Evolutionary conservation across 2,888 invertebrate species (phyloP).

Genomic region (Yponomeuta cagnagella): DNA sequence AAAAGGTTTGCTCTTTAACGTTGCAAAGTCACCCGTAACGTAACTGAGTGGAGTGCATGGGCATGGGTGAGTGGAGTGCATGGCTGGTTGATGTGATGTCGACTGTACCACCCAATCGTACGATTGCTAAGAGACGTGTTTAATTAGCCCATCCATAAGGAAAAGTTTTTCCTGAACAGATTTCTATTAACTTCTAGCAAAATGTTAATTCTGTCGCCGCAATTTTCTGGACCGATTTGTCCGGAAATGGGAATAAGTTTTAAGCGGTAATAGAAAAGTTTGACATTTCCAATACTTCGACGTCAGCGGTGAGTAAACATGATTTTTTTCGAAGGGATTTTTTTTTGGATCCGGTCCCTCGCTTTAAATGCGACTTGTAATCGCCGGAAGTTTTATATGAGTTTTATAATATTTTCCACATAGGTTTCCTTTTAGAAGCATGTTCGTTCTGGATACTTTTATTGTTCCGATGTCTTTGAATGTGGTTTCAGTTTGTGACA

Average conservation of each 20-base stretch:
- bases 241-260: conserved; percentile 12
- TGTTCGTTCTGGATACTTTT: neutral
- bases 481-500: conserved; percentile 10
- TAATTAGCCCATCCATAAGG: neutral
- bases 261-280: conserved; percentile 16
- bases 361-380: neutral
- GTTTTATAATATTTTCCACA: neutral
- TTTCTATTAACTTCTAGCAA: conserved; percentile 3
- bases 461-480: neutral
- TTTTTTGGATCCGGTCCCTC: neutral
- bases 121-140: neutral
- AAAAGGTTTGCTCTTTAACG: too few relatives aligned
- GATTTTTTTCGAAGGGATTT: conserved; percentile 10
- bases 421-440: neutral
- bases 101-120: too few relatives aligned
- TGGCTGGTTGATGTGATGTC: too few relatives aligned
- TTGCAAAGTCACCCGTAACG: too few relatives aligned
- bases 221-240: conserved; percentile 19
- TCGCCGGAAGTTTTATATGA: neutral
- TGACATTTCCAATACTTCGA: conserved; percentile 14
- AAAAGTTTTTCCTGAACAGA: neutral
- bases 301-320: conserved; percentile 10
- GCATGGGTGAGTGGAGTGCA: too few relatives aligned
- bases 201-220: conserved; percentile 23
- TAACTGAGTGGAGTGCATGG: too few relatives aligned